Evolutionary conservation across 2,888 invertebrate species (phyloP), one percentile per base, ranked within the genome.

Genomic region (Dryocosmus kuriphilus): DNA sequence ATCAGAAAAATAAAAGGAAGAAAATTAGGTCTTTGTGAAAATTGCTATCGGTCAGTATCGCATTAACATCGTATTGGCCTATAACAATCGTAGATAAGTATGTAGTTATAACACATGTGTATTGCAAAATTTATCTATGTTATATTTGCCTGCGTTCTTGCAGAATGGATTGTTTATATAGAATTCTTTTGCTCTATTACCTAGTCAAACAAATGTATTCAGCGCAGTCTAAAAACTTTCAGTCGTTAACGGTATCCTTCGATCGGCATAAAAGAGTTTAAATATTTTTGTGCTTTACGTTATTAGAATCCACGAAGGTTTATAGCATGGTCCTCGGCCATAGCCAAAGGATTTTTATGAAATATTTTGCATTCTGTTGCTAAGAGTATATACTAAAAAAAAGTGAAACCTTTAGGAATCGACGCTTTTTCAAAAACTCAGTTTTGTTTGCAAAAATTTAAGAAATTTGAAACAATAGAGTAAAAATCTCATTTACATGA

Each of bases 211-310:
- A 79, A 80, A 32, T n/a, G 6, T 71, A 77, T 81, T 27, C n/a
- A 63, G 80, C 80, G 82, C 81, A 82, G 80, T 82, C 82, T 82
- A 81, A 82, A 82, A 82, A 76, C 81, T 82, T 78, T n/a, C n/a
- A n/a, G 6, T 32, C 16, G 30, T 6, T 27, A 9, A 11, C 63
- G 22, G 24, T 41, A 65, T 65, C 65, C 27, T 27, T 41, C 27
- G 65, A 51, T 32, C n/a, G 71, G 51, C 14, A 6, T 22, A 16
- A 5, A 65, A 46, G 9, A n/a, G 9, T 38, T 38, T 16, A 5
- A 7, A 16, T 46, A 41, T 27, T 19, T 8, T 22, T 27, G 38
- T 24, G n/a, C 7, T n/a, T 8, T 8, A 62, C 11, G 22, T 62
- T n/a, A n/a, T n/a, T n/a, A n/a, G n/a, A n/a, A n/a, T n/a, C n/a